Base-by-base conservation (phyloP, 2,888 invertebrate species). In the Rapana venosa region DNA sequence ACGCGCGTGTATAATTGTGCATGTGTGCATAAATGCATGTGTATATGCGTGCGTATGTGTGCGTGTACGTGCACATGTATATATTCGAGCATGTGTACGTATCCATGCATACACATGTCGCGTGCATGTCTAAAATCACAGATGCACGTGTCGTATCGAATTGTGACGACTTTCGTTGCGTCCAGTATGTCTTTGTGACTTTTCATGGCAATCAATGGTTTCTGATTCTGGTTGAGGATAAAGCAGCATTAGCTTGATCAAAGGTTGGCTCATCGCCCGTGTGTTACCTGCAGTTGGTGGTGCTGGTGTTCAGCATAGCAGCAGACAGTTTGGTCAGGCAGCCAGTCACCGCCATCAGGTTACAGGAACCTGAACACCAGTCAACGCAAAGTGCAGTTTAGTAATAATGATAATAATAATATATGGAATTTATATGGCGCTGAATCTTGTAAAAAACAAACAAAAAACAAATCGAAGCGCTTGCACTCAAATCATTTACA, bases 251-350 rank as follows among this genome's bases (percentile, higher is more conserved):
- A 70, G 1, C 5, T 22, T 70, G n/a, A n/a, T n/a, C n/a, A 47
- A 47, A 47, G 47, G 8, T 47, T 47, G 47, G 4, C 47, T 47
- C 47, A 47, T 47, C 6, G 32, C n/a, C n/a, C n/a, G 26, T 35
- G 32, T 36, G n/a, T 74, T n/a, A 91, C 91, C 91, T 91, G 90
- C 91, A 91, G 56, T 89, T 36, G 1, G 89, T 20, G 26, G 26
- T 47, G 70, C 87, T 70, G 32, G 36, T 90, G 20, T 88, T 20
- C 26, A 90, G 5, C 6, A 91, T 22, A 32, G 56, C 70, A 4
- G 47, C 22, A 1, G 88, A 36, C 15, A 90, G 83, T 47, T 58
- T 66, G 6, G 77, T 58, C 36, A 88, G 86, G 47, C 91, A 91
- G 26, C 36, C 83, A 66, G 79, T 47, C 35, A 86, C 90, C 26